phyloP scores from a whole-genome alignment of 2,113 vertebrate genomes.

The Corythornis vintsioides region DNA sequence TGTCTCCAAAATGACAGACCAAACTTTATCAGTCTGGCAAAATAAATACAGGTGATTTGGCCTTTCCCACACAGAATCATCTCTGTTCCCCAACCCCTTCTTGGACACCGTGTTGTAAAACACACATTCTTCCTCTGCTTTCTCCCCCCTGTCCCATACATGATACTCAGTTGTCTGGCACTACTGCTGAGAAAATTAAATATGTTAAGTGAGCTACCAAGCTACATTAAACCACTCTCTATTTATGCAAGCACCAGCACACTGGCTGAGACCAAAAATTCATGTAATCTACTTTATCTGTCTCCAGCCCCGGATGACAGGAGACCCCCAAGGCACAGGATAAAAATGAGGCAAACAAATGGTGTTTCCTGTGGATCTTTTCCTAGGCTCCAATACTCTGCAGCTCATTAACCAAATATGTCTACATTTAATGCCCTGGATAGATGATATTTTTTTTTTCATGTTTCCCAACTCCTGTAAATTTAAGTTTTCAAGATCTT shows the following conservation, averaged over 20 bases:
- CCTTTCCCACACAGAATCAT: neutral
- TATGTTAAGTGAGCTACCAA: neutral
- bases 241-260: neutral
- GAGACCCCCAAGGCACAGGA: neutral
- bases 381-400: neutral
- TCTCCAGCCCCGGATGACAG: neutral
- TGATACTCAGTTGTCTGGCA: neutral
- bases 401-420: neutral
- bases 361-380: neutral
- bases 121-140: neutral
- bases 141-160: accelerated
- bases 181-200: neutral
- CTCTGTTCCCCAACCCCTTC: neutral
- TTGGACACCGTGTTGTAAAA: neutral
- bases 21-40: conserved; percentile 6
- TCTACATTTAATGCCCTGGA: neutral
- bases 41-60: conserved; percentile 7
- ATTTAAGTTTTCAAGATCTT: neutral
- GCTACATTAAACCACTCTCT: neutral
- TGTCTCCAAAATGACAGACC: conserved; percentile 1
- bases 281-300: neutral
- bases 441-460: neutral
- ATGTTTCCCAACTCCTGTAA: neutral
- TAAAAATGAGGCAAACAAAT: neutral
- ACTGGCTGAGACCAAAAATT: neutral